Percentiles rank a stretch among this genome's conserved stretches.
Evolutionary conservation across 92 coral and sea anemone species (phyloP).

Genomic region (Micromussa lordhowensis): DNA sequence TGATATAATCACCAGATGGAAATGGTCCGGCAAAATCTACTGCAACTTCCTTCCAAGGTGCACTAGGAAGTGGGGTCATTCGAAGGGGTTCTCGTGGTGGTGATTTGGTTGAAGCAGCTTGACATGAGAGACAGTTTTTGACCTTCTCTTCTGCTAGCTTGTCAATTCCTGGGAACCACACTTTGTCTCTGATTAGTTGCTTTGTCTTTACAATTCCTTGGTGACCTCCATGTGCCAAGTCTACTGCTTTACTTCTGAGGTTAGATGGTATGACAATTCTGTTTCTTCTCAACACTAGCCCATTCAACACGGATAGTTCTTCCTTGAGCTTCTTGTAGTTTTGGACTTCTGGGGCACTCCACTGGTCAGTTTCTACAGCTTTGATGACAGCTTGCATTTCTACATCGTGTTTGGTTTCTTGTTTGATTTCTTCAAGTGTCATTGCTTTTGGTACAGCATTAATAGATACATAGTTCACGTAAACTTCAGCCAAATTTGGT

Average conservation of each 20-base stretch:
- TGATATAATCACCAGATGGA: conserved; percentile 69
- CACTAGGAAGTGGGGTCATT: conserved; percentile 57
- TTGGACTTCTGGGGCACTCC: conserved; percentile 40
- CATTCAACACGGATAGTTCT: conserved; percentile 28
- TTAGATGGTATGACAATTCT: conserved; percentile 31
- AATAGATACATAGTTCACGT: conserved; percentile 49
- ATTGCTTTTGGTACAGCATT: conserved; percentile 65
- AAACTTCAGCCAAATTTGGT: conserved; percentile 41
- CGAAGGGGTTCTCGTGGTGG: conserved; percentile 25
- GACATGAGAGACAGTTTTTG: conserved; percentile 59
- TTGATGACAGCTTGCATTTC: conserved; percentile 41
- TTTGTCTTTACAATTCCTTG: conserved; percentile 76
- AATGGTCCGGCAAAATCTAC: conserved; percentile 73
- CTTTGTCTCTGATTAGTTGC: conserved; percentile 53
- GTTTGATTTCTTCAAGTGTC: conserved; percentile 60
- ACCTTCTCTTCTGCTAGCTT: conserved; percentile 57
- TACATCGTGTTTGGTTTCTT: conserved; percentile 52
- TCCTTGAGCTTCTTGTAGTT: conserved; percentile 9
- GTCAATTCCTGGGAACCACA: conserved; percentile 70
- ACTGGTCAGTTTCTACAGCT: conserved; percentile 49
- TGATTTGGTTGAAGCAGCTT: conserved; percentile 52
- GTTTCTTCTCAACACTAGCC: conserved; percentile 33
- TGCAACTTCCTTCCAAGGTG: conserved; percentile 67
- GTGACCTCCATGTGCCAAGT: conserved; percentile 65
- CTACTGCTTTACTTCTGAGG: conserved; percentile 52